A percentile compares a stretch with the other conserved stretches of the same genome.
phyloP scores from a whole-genome alignment of 2,888 invertebrate species.

The Cantharis rustica region DNA sequence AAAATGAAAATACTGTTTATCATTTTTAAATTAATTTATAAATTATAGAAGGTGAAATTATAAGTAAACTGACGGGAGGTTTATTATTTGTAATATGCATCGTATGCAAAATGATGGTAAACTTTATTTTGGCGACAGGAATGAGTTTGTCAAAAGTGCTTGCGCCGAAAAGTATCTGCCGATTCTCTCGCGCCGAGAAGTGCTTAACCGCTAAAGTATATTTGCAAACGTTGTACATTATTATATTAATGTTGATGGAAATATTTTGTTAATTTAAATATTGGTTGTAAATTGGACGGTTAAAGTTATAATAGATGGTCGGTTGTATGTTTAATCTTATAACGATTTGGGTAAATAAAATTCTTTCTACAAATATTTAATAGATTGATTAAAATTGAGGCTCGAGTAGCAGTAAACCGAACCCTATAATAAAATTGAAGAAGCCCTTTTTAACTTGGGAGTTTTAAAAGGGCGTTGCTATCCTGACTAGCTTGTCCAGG shows the following conservation, averaged over 20 bases:
- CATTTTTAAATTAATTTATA: no score
- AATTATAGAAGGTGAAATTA: no score
- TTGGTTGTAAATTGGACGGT: not conserved
- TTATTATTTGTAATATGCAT: no score
- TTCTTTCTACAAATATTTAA: constrained; percentile 34
- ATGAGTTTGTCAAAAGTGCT: no score
- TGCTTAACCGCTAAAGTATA: no score
- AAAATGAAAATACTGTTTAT: no score
- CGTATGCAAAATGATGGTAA: no score
- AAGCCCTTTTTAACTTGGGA: constrained; percentile 24
- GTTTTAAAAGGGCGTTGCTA: constrained; percentile 34
- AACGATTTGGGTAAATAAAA: constrained; percentile 21
- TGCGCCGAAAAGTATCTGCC: no score
- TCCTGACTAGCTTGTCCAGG: constrained; percentile 34
- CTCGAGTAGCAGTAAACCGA: constrained; percentile 33
- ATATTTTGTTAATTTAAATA: not conserved
- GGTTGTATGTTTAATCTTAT: not conserved
- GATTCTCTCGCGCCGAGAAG: no score
- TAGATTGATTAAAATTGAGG: constrained; percentile 34
- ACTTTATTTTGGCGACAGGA: no score
- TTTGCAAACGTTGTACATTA: no score
- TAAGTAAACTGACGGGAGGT: no score
- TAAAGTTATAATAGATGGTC: not conserved
- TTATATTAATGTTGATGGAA: not conserved
- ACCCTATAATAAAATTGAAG: constrained; percentile 23